Conservation (phyloP, 2,888 invertebrate genomes). For the Agrochola litura region DNA sequence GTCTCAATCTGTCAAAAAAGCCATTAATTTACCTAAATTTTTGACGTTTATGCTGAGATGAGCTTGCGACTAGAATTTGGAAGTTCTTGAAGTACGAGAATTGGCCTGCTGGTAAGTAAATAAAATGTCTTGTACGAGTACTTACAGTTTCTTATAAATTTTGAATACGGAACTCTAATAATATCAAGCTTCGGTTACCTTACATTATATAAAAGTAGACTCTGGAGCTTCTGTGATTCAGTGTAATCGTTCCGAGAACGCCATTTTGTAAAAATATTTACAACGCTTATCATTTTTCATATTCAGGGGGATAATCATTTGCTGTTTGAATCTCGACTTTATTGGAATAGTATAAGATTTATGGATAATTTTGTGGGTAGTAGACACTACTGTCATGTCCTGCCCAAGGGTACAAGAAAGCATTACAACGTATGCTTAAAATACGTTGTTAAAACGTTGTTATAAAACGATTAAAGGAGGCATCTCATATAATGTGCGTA, state of each 20-base stretch:
- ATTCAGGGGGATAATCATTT: constrained; percentile 19
- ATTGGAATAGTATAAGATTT: constrained; percentile 23
- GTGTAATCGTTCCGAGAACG: constrained; percentile 77
- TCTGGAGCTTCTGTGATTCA: constrained; percentile 79
- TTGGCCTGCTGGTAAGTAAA: neutral
- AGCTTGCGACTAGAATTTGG: neutral
- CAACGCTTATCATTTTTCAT: constrained; percentile 49
- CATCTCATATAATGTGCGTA: constrained; percentile 65
- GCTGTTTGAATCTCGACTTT: constrained; percentile 50
- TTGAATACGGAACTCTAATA: constrained; percentile 35
- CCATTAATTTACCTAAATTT: neutral
- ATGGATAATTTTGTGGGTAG: neutral
- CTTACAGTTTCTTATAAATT: neutral
- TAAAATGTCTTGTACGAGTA: neutral
- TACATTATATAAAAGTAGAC: constrained; percentile 71
- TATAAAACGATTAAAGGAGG: constrained; percentile 76
- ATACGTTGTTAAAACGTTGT: constrained; percentile 77
- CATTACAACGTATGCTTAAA: constrained; percentile 70
- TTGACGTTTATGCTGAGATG: neutral
- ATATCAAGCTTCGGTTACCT: constrained; percentile 59
- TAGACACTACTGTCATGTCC: constrained; percentile 34
- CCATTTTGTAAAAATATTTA: constrained; percentile 77
- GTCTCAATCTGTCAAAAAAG: neutral
- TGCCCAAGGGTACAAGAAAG: constrained; percentile 64
- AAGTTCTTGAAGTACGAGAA: neutral